Evolutionary conservation across 2,888 invertebrate genomes (phyloP).

Genomic region (Artemia sp.): DNA sequence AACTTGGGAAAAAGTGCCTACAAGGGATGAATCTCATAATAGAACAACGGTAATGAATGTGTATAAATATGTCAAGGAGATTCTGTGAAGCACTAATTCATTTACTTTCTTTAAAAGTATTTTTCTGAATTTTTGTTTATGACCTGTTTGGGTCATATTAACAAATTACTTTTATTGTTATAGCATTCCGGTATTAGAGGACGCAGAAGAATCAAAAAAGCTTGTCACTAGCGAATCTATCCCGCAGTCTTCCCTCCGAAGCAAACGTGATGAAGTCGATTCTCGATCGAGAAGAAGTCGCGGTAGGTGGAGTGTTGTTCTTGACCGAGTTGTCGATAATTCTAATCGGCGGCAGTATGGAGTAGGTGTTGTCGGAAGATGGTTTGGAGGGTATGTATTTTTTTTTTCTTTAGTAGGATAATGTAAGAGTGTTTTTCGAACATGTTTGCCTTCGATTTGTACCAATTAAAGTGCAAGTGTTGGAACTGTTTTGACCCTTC

Average conservation of each 20-base stretch:
- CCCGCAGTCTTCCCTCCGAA: constrained; percentile 1
- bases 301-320: constrained; percentile 33
- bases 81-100: no score
- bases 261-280: constrained; percentile 6
- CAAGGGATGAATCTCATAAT: no score
- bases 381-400: constrained; percentile 45
- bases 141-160: no score
- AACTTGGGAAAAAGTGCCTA: no score
- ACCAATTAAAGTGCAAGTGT: no score
- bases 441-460: no score
- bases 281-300: constrained; percentile 2
- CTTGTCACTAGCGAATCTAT: not conserved
- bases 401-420: constrained; percentile 14
- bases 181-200: not conserved
- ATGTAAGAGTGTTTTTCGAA: no score
- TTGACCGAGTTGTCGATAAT: constrained; percentile 76
- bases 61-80: no score
- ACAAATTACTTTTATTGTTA: not conserved
- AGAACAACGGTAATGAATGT: no score
- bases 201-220: constrained; percentile 6
- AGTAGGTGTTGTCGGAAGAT: constrained; percentile 57
- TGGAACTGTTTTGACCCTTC: no score
- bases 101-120: no score
- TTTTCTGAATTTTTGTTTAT: no score
- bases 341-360: constrained; percentile 70